Conservation (phyloP, 2,113 vertebrate genomes). For the Aspiorhynchus laticeps region DNA sequence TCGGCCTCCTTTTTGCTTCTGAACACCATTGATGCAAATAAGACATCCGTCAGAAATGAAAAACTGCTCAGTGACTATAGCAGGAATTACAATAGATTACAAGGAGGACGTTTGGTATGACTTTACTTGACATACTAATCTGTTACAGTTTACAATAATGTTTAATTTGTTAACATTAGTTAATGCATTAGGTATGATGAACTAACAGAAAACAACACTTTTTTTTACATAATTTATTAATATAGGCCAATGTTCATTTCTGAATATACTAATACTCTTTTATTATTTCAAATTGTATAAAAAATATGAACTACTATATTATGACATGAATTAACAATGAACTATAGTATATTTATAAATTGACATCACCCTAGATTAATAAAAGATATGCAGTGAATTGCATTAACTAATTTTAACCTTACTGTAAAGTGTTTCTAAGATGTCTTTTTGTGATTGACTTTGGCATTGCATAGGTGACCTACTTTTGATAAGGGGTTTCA, state of each 20-base stretch:
- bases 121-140: neutral
- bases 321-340: too few relatives aligned
- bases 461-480: neutral
- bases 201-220: neutral
- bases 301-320: too few relatives aligned
- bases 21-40: neutral
- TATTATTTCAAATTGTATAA: too few relatives aligned
- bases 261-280: too few relatives aligned
- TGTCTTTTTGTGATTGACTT: neutral
- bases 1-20: slow-evolving; percentile 3
- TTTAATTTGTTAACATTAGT: neutral
- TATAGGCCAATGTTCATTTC: neutral
- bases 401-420: too few relatives aligned
- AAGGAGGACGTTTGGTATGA: neutral
- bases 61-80: neutral
- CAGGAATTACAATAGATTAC: neutral
- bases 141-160: neutral
- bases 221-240: neutral
- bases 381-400: too few relatives aligned
- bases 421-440: too few relatives aligned
- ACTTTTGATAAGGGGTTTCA: neutral
- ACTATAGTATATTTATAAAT: too few relatives aligned
- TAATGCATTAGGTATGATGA: neutral
- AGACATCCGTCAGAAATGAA: neutral
- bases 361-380: too few relatives aligned